Evolutionary conservation across 2,888 invertebrate species (phyloP).

Genomic region (Cryptocephalus moraei): DNA sequence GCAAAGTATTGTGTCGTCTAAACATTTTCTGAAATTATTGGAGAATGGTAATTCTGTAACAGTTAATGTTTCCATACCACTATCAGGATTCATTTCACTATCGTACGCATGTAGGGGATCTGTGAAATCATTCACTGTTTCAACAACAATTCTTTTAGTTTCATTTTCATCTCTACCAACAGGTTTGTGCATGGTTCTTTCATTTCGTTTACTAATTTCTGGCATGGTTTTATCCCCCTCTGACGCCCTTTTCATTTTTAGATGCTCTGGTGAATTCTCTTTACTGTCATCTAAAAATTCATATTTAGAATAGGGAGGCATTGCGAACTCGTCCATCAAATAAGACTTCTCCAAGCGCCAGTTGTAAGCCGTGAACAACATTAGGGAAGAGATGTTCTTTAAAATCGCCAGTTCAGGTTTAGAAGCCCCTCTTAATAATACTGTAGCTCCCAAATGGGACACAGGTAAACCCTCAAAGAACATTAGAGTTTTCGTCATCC

Average conservation of each 20-base stretch:
- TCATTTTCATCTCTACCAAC: conserved; percentile 18
- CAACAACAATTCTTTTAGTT: conserved; percentile 37
- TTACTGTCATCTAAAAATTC: conserved; percentile 37
- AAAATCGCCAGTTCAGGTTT: conserved; percentile 66
- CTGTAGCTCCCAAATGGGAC: conserved; percentile 75
- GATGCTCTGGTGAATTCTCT: conserved; percentile 30
- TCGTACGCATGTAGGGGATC: conserved; percentile 60
- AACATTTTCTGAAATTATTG: conserved; percentile 62
- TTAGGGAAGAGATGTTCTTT: conserved; percentile 71
- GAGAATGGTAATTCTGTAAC: conserved; percentile 51
- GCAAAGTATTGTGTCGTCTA: conserved; percentile 65
- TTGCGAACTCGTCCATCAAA: conserved; percentile 76
- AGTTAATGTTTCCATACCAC: conserved; percentile 26
- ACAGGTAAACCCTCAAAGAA: conserved; percentile 85
- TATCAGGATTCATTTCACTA: conserved; percentile 15
- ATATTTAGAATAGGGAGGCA: conserved; percentile 50
- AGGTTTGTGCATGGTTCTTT: conserved; percentile 27
- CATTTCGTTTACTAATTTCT: conserved; percentile 4
- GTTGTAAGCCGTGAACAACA: conserved; percentile 80
- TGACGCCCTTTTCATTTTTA: conserved; percentile 8
- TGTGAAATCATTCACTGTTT: conserved; percentile 65
- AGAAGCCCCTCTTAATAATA: conserved; percentile 71
- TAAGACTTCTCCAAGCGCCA: conserved; percentile 88
- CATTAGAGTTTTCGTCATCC: conserved; percentile 76
- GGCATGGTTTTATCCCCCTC: neutral